These are phyloP conservation scores for Odontothrips loti DNA, from an alignment of 2,888 invertebrate genomes.

Conservation along the genomic window DNA sequence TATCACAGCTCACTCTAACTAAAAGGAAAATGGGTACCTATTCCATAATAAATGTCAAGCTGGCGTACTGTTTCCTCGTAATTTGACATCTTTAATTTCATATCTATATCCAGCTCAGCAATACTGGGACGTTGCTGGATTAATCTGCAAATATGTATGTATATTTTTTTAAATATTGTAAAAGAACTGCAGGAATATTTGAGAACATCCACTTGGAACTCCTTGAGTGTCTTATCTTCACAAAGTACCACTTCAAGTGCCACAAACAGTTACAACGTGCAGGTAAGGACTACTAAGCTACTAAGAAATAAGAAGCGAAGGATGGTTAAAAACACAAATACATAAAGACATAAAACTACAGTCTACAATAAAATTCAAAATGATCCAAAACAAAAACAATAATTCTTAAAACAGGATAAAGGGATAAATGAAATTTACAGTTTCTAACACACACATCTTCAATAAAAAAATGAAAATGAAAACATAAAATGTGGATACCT, in stretches of 20 bases:
- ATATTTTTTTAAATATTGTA: not conserved
- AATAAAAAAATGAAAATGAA: not conserved
- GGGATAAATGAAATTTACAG: not conserved
- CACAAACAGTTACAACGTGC: not conserved
- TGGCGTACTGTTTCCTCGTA: constrained; percentile 88
- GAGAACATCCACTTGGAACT: not conserved
- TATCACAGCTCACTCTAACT: not conserved
- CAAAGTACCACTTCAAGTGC: not conserved
- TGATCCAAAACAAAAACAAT: not conserved
- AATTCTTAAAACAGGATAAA: not conserved
- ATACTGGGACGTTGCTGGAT: constrained; percentile 38
- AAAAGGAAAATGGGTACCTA: constrained; percentile 56
- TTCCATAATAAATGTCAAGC: constrained; percentile 89
- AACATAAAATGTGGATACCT: not conserved
- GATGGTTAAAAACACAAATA: not conserved
- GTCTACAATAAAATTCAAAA: not conserved
- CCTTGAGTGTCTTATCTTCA: not conserved
- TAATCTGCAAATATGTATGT: not conserved
- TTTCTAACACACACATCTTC: not conserved
- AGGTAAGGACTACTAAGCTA: not conserved
- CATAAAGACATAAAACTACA: not conserved
- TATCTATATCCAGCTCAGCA: constrained; percentile 58
- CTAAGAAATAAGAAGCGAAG: not conserved
- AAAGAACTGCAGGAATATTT: not conserved
- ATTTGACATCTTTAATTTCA: constrained; percentile 73